These are phyloP conservation scores for Sylvilagus floridanus DNA, from an alignment of 2,797 vertebrate species.

Conservation along the genomic window DNA sequence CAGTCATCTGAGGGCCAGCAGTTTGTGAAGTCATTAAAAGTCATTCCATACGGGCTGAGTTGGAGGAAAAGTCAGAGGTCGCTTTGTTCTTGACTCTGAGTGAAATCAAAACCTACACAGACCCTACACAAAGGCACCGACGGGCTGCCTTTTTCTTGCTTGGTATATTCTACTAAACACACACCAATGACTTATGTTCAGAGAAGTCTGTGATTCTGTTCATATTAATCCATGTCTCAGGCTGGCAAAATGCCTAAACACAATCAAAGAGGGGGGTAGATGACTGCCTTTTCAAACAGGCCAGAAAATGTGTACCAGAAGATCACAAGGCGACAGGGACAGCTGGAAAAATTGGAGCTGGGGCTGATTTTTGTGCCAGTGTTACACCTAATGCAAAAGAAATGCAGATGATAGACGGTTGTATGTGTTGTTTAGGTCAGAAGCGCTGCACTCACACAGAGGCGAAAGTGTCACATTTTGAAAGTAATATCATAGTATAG, in stretches of 20 bases:
- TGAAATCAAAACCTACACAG: constrained; percentile 82
- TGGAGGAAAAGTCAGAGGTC: constrained; percentile 79
- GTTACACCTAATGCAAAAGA: constrained; percentile 87
- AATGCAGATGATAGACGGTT: constrained; percentile 84
- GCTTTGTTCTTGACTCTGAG: constrained; percentile 84
- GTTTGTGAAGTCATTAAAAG: constrained; percentile 83
- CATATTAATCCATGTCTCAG: constrained; percentile 72
- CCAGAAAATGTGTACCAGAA: constrained; percentile 87
- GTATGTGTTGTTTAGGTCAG: constrained; percentile 77
- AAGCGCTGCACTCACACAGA: constrained; percentile 6
- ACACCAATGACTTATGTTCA: constrained; percentile 73
- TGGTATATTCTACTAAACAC: constrained; percentile 64
- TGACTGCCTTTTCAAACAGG: constrained; percentile 80
- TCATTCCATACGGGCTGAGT: constrained; percentile 79
- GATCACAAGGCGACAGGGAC: constrained; percentile 88
- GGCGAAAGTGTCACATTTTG: constrained; percentile 56
- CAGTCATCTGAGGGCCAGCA: constrained; percentile 81
- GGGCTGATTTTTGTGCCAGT: constrained; percentile 86
- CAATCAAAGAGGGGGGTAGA: constrained; percentile 75
- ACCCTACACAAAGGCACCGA: constrained; percentile 70
- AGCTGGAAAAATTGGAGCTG: constrained; percentile 89
- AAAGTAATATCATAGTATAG: constrained; percentile 31
- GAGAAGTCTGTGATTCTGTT: constrained; percentile 70
- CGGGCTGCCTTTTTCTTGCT: constrained; percentile 50
- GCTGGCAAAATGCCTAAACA: constrained; percentile 74